These are phyloP conservation scores for Camponotus pennsylvanicus DNA, from an alignment of 1,140 invertebrate genomes.

Conservation along the genomic window DNA sequence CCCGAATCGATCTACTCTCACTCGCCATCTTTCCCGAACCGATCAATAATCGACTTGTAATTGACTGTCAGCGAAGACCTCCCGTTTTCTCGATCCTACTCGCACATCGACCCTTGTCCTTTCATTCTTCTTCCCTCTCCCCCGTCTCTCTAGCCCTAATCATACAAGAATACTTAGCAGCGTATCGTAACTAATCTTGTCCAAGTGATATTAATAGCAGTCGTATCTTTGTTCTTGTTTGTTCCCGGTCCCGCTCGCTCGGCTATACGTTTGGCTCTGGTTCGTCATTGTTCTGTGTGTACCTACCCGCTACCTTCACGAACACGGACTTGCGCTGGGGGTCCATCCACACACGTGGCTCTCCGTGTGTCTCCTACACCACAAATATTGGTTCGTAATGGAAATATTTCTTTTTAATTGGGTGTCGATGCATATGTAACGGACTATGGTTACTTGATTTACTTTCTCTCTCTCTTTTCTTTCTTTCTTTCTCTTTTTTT, in stretches of 20 bases:
- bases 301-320: conserved; percentile 86
- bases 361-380: conserved; percentile 85
- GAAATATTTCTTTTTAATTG: conserved; percentile 83
- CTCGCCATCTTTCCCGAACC: background rate
- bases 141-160: conserved; percentile 73
- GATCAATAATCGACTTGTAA: background rate
- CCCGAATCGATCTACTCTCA: background rate
- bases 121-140: conserved; percentile 34
- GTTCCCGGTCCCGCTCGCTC: conserved; percentile 87
- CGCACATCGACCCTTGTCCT: conserved; percentile 50
- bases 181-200: conserved; percentile 85
- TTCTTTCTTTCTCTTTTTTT: conserved; percentile 17
- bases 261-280: conserved; percentile 86
- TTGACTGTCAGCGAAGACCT: conserved; percentile 62
- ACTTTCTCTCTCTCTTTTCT: conserved; percentile 67
- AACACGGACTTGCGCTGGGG: conserved; percentile 86
- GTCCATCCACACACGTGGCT: conserved; percentile 86
- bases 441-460: conserved; percentile 76
- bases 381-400: conserved; percentile 87
- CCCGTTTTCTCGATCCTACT: conserved; percentile 61
- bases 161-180: conserved; percentile 84
- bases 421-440: conserved; percentile 77
- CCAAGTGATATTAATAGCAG: conserved; percentile 86
- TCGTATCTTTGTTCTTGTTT: conserved; percentile 87
- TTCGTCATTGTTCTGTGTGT: conserved; percentile 87